Evolutionary conservation across 2,888 invertebrate genomes (phyloP).

Genomic region (Anaspis maculata): DNA sequence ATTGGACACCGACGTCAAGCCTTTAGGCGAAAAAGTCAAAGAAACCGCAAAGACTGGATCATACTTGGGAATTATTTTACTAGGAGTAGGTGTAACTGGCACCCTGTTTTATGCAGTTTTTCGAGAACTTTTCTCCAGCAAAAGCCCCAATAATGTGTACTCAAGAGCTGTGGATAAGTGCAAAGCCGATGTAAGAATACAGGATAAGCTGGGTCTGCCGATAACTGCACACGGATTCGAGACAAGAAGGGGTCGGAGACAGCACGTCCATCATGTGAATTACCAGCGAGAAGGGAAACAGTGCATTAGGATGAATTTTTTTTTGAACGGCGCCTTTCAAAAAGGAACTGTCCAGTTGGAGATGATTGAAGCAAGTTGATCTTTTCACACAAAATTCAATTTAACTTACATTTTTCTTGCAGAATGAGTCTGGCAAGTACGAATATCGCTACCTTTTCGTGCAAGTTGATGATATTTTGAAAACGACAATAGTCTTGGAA

Average conservation of each 20-base stretch:
- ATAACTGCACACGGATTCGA: slow-evolving; percentile 87
- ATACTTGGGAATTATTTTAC: slow-evolving; percentile 73
- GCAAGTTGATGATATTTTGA: slow-evolving; percentile 70
- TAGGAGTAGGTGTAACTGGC: slow-evolving; percentile 66
- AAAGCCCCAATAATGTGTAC: slow-evolving; percentile 80
- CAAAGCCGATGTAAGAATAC: slow-evolving; percentile 63
- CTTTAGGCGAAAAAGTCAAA: slow-evolving; percentile 70
- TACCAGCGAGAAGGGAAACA: slow-evolving; percentile 69
- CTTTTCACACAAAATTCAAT: neutral
- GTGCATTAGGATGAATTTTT: slow-evolving; percentile 84
- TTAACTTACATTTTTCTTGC: slow-evolving; percentile 31
- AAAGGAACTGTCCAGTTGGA: slow-evolving; percentile 82
- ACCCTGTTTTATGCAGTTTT: slow-evolving; percentile 78
- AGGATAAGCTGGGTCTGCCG: slow-evolving; percentile 80
- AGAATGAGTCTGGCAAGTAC: slow-evolving; percentile 70
- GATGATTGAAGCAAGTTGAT: slow-evolving; percentile 62
- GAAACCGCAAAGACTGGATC: slow-evolving; percentile 85
- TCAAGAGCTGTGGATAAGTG: slow-evolving; percentile 69
- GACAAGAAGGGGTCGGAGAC: slow-evolving; percentile 69
- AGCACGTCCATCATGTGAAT: slow-evolving; percentile 72
- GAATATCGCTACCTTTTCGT: slow-evolving; percentile 78
- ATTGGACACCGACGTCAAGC: slow-evolving; percentile 49
- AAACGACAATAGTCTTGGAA: slow-evolving; percentile 67
- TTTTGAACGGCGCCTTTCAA: slow-evolving; percentile 74
- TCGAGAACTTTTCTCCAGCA: slow-evolving; percentile 78